A percentile compares a stretch with the other conserved stretches of the same genome.
Conservation (phyloP, 2,113 vertebrate species). For the Cnemophilus loriae region DNA sequence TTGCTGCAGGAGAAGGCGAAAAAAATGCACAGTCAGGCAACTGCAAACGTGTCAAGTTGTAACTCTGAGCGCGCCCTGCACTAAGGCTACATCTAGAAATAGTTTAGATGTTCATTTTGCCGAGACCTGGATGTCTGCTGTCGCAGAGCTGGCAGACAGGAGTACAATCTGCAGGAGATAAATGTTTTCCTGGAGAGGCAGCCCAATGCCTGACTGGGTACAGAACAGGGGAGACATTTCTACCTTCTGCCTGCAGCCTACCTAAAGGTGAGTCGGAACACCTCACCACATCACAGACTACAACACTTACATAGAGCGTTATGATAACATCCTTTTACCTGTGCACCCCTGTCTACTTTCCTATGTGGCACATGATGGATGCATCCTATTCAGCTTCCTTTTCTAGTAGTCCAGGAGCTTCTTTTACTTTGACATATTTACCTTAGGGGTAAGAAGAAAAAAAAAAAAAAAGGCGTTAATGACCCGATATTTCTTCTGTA, state of each 20-base stretch:
- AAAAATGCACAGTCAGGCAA: not conserved
- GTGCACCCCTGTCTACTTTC: not conserved
- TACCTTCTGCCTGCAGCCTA: not conserved
- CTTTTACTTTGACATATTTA: not conserved
- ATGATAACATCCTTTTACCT: rapidly evolving
- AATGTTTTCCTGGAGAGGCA: not conserved
- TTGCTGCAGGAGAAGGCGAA: not conserved
- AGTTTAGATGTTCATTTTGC: not conserved
- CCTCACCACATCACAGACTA: not conserved
- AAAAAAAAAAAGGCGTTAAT: not conserved
- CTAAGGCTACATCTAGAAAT: not conserved
- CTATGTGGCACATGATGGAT: not conserved
- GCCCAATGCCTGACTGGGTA: not conserved
- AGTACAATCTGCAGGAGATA: not conserved
- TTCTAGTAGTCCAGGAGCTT: not conserved
- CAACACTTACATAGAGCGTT: rapidly evolving
- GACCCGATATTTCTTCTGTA: not conserved
- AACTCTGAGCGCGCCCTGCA: rapidly evolving
- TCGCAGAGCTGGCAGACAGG: not conserved
- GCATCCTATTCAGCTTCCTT: not conserved
- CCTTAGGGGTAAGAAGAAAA: not conserved
- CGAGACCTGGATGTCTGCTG: not conserved
- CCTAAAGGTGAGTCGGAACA: not conserved
- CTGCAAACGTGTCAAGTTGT: rapidly evolving
- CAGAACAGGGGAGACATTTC: not conserved